These are phyloP conservation scores for Himalopsyche japonica DNA, from an alignment of 2,888 invertebrate species.

Conservation along the genomic window DNA sequence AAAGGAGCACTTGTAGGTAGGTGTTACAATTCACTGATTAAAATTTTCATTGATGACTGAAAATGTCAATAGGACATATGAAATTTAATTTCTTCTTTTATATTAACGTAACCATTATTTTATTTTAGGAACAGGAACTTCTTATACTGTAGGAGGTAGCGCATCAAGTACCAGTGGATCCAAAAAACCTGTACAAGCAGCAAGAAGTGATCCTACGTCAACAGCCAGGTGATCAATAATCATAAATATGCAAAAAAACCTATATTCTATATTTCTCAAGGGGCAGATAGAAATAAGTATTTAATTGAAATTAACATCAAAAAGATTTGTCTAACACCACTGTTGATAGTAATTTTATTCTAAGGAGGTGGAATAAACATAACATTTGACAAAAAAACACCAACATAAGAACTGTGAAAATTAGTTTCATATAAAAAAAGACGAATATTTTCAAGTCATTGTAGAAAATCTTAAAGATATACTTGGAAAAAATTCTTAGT, in stretches of 20 bases:
- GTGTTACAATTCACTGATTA: not conserved
- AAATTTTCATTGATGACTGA: too few species aligned
- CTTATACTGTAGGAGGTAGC: conserved; percentile 6
- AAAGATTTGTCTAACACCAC: not conserved
- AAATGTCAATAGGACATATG: too few species aligned
- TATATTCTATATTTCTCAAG: not conserved
- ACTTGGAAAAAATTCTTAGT: too few species aligned
- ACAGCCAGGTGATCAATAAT: conserved; percentile 35
- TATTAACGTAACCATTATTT: not conserved
- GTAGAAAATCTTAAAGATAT: too few species aligned
- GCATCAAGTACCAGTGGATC: conserved; percentile 16
- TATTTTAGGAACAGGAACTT: conserved; percentile 2
- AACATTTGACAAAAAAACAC: too few species aligned
- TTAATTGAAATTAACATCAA: not conserved
- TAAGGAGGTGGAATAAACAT: too few species aligned
- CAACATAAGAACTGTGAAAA: too few species aligned
- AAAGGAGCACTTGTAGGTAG: conserved; percentile 64
- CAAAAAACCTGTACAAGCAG: conserved; percentile 63
- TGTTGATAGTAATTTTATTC: too few species aligned
- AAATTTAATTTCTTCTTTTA: too few species aligned
- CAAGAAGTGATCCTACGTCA: conserved; percentile 66
- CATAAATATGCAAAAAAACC: too few species aligned
- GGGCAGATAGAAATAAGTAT: not conserved
- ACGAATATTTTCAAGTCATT: too few species aligned
- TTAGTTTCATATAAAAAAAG: too few species aligned